Evolutionary conservation across 2,797 vertebrate genomes (phyloP), one percentile per base, ranked within the genome.

Genomic region (Vespertilio murinus): DNA sequence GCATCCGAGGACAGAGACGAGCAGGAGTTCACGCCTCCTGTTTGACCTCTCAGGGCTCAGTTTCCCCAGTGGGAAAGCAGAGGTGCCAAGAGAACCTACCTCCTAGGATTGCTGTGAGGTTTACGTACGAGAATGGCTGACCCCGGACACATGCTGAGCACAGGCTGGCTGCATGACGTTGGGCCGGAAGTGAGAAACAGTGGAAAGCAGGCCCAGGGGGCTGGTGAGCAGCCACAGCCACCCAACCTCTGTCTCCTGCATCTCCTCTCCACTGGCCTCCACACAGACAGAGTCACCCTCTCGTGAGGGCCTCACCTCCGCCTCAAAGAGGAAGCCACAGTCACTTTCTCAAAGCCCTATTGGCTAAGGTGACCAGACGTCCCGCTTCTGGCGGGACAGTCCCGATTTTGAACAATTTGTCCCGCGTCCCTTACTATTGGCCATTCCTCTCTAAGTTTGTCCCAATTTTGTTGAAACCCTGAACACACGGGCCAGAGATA

Each of bases 381-480:
- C n/a, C n/a, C n/a, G n/a, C n/a, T n/a, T n/a, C n/a, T n/a, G n/a
- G n/a, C n/a, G n/a, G n/a, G n/a, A n/a, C n/a, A n/a, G n/a, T n/a
- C n/a, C n/a, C n/a, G n/a, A n/a, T n/a, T n/a, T n/a, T n/a, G n/a
- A n/a, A n/a, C n/a, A n/a, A n/a, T n/a, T n/a, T n/a, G n/a, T n/a
- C n/a, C n/a, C n/a, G n/a, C n/a, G n/a, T n/a, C n/a, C n/a, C n/a
- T n/a, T n/a, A n/a, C 73, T 56, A 8, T 33, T 59, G n/a, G n/a
- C 30, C 73, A 12, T 28, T 84, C 18, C n/a, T 92, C 17, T 80
- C 38, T 47, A 79, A 16, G 18, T 75, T 79, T 30, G 42, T 40
- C 9, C 20, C 8, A 79, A 25, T 70, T 95, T 83, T 91, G 38
- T 91, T 79, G 67, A 59, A 45, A 86, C 22, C n/a, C 71, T 30